Conservation (phyloP, 2,888 invertebrate genomes). For the Thera britannica region DNA sequence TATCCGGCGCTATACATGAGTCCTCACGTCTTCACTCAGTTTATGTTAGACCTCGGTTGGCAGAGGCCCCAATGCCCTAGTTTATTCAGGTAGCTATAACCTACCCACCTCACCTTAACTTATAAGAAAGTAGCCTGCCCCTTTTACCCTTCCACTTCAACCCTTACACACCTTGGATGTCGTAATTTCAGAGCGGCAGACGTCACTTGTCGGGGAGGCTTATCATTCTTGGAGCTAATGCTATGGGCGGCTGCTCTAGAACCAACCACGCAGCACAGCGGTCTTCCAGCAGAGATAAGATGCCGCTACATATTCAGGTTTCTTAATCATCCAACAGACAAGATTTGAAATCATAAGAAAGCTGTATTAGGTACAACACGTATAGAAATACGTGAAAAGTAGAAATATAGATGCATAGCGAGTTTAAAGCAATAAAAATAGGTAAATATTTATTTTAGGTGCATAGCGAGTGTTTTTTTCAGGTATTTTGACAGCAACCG, state of each 20-base stretch:
- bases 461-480: constrained; percentile 16
- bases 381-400: too few relatives aligned
- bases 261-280: constrained; percentile 86
- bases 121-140: too few relatives aligned
- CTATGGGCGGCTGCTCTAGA: constrained; percentile 87
- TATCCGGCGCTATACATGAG: constrained; percentile 86
- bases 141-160: too few relatives aligned
- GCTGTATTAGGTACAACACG: too few relatives aligned
- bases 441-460: too few relatives aligned
- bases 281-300: constrained; percentile 87
- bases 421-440: background rate
- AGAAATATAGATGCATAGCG: too few relatives aligned
- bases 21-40: constrained; percentile 77
- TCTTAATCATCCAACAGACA: background rate
- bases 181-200: constrained; percentile 82
- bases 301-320: constrained; percentile 89
- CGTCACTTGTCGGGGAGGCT: constrained; percentile 72
- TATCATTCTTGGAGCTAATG: constrained; percentile 84
- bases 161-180: too few relatives aligned
- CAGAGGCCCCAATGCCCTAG: constrained; percentile 65
- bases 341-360: background rate
- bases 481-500: constrained; percentile 85
- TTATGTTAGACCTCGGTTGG: constrained; percentile 85
- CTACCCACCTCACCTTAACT: background rate
- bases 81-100: constrained; percentile 82